phyloP scores from a whole-genome alignment of 2,888 invertebrate genomes.

The Pseudanteris insignis region DNA sequence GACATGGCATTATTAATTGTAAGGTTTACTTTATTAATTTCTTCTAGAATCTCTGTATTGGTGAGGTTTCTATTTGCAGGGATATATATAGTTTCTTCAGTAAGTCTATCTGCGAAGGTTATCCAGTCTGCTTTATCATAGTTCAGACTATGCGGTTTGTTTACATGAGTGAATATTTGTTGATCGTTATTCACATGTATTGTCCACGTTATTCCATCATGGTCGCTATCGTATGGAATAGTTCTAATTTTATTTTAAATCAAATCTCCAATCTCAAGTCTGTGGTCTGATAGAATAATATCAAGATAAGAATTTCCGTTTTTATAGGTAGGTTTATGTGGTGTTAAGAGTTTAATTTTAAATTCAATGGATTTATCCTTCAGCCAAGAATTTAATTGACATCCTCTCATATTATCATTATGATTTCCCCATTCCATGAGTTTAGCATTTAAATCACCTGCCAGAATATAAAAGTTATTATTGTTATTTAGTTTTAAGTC shows the following conservation, averaged over 20 bases:
- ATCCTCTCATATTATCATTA: slow-evolving; percentile 14
- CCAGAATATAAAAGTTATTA: slow-evolving; percentile 22
- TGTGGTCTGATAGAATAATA: slow-evolving; percentile 2
- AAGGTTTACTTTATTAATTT: not conserved
- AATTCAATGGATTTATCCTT: slow-evolving; percentile 1
- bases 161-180: too few relatives aligned
- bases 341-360: slow-evolving; percentile 2
- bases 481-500: slow-evolving; percentile 10
- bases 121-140: slow-evolving; percentile 28
- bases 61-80: not conserved
- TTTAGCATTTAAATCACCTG: slow-evolving; percentile 34
- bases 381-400: slow-evolving; percentile 8
- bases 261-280: slow-evolving; percentile 5
- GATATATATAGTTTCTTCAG: not conserved
- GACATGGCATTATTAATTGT: slow-evolving; percentile 7
- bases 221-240: slow-evolving; percentile 31
- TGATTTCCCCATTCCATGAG: slow-evolving; percentile 9
- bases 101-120: slow-evolving; percentile 2
- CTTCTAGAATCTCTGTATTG: slow-evolving; percentile 3
- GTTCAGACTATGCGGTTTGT: slow-evolving; percentile 1
- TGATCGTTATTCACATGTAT: not conserved
- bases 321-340: slow-evolving; percentile 8
- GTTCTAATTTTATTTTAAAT: slow-evolving; percentile 6
- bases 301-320: slow-evolving; percentile 4
- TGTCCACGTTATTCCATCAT: slow-evolving; percentile 1